phyloP scores from a whole-genome alignment of 2,888 invertebrate species.

The Drosophila paramelanica region DNA sequence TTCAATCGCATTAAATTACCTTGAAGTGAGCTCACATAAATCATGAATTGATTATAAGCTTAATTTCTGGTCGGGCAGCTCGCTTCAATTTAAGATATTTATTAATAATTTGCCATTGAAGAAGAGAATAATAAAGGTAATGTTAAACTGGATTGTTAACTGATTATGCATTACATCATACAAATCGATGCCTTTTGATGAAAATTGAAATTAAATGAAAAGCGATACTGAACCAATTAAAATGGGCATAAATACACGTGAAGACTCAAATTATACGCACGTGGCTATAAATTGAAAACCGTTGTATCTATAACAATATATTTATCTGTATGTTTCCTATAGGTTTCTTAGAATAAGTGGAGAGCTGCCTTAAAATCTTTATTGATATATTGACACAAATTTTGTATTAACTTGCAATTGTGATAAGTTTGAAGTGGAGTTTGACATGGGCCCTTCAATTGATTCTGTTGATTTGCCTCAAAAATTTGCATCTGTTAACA shows the following conservation, averaged over 20 bases:
- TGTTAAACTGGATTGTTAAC: constrained; percentile 11
- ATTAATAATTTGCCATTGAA: constrained; percentile 2
- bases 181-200: constrained; percentile 1
- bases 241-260: neutral
- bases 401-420: neutral
- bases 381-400: too few relatives aligned
- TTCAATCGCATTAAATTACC: constrained; percentile 3
- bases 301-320: too few relatives aligned
- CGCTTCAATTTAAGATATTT: constrained; percentile 2
- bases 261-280: neutral
- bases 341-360: too few relatives aligned
- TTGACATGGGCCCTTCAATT: neutral
- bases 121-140: neutral
- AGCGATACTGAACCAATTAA: constrained; percentile 4
- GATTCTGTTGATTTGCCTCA: neutral
- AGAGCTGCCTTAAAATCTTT: too few relatives aligned
- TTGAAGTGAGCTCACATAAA: neutral
- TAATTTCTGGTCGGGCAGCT: constrained; percentile 4
- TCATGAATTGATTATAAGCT: neutral
- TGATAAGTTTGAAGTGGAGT: neutral
- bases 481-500: neutral
- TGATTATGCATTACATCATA: constrained; percentile 8
- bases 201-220: constrained; percentile 7
- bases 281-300: too few relatives aligned
- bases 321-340: too few relatives aligned